Percentiles rank a stretch among this genome's conserved stretches.
These are phyloP conservation scores for Whitmania pigra DNA, from an alignment of 1,140 invertebrate genomes.

Conservation along the genomic window DNA sequence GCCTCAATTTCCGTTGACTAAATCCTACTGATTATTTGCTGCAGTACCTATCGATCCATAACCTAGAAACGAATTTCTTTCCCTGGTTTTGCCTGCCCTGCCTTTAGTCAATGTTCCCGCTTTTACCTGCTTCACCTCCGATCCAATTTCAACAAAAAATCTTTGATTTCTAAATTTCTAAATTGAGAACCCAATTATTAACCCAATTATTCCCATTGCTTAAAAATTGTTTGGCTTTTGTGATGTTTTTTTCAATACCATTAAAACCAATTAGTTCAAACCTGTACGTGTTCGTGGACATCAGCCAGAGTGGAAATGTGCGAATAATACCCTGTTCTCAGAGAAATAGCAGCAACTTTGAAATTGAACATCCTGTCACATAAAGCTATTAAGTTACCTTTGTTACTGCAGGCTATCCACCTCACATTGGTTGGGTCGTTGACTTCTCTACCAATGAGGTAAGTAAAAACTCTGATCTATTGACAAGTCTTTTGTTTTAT, in stretches of 20 bases:
- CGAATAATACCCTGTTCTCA: slow-evolving; percentile 65
- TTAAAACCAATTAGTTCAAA: slow-evolving; percentile 20
- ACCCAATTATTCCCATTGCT: neutral
- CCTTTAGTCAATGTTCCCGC: neutral
- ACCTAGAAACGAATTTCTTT: too few relatives aligned
- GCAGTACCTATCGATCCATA: too few relatives aligned
- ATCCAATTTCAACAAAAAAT: neutral
- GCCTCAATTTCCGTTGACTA: too few relatives aligned
- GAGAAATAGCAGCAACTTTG: neutral
- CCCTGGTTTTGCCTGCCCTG: neutral
- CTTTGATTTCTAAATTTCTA: neutral
- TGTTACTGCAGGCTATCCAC: slow-evolving; percentile 94
- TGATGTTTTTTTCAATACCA: too few relatives aligned
- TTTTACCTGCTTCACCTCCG: neutral
- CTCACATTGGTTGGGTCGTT: slow-evolving; percentile 77
- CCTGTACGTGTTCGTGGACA: slow-evolving; percentile 78
- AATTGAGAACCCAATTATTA: too few relatives aligned
- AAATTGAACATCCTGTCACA: neutral
- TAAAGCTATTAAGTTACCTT: slow-evolving; percentile 53
- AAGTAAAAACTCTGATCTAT: slow-evolving; percentile 88
- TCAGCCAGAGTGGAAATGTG: slow-evolving; percentile 78
- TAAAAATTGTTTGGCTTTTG: neutral
- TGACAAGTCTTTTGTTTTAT: slow-evolving; percentile 14
- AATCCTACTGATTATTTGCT: too few relatives aligned
- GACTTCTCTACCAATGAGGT: slow-evolving; percentile 86